Evolutionary conservation across 2,113 vertebrate genomes (phyloP), one percentile per base, ranked within the genome.

Genomic region (Perca fluviatilis): DNA sequence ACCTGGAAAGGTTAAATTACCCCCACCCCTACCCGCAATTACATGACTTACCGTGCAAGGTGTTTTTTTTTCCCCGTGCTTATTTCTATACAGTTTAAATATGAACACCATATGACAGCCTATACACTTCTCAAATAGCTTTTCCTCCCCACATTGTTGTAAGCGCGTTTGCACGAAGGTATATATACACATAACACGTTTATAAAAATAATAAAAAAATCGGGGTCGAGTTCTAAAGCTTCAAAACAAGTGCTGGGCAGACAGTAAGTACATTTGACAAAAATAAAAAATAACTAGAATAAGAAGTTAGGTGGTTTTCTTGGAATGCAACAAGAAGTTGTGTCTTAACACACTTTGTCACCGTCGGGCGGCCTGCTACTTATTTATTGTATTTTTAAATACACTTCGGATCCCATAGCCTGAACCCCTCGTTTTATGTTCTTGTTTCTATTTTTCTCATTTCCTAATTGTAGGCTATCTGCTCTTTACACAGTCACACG

Each of bases 11-110:
- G 60, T 91, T 88, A 86, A 88, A 73, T 89, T 82, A 88, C 72
- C 76, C 74, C 40, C 43, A 11, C 21, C 66, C 75, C 68, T 15
- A 14, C 80, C 78, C 70, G 15, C 62, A 85, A 83, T 85, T 65
- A 74, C 82, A 88, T 83, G 77, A 67, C 83, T 74, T 79, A 75
- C 77, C 79, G 13, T 73, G 77, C 65, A 88, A 51, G 84, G 77
- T 82, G 68, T 77, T 66, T 43, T 78, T 60, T 70, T 27, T 53
- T 67, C 19, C n/a, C 49, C 84, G 80, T 76, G 77, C 86, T 87
- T 82, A 81, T 83, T 93, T 91, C 90, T 89, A 78, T 91, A 95
- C 91, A 93, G 80, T 83, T 93, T 94, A 94, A 95, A 94, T 94
- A 94, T 91, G 88, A 93, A 87, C 90, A 94, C 81, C 80, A 87